These are phyloP conservation scores for Campaea margaritaria DNA, from an alignment of 2,888 invertebrate genomes.

Conservation along the genomic window DNA sequence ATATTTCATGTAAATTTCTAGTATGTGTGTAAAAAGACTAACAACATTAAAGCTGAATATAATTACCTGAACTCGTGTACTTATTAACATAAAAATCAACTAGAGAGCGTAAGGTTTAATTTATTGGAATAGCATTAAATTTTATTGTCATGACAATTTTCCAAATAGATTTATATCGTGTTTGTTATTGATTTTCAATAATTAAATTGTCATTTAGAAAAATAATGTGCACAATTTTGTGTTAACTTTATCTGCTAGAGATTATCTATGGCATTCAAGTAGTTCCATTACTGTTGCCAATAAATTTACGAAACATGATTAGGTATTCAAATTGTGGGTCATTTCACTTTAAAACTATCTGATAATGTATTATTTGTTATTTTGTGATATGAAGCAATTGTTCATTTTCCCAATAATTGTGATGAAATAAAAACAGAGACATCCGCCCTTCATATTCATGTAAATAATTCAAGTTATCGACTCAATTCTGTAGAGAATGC, in stretches of 20 bases:
- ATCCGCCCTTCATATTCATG: no score
- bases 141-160: conserved; percentile 22
- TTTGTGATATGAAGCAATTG: no score
- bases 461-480: conserved; percentile 36
- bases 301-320: no score
- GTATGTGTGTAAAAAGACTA: conserved; percentile 1
- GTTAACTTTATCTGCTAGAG: no score
- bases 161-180: background rate
- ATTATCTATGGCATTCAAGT: no score
- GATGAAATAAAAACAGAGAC: no score
- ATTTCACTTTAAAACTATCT: no score
- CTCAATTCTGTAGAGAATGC: conserved; percentile 40
- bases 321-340: no score
- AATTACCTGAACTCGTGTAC: conserved; percentile 22
- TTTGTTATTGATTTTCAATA: conserved; percentile 8
- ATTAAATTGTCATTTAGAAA: background rate
- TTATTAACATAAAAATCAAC: conserved; percentile 32
- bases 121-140: conserved; percentile 26
- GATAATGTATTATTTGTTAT: no score
- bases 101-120: conserved; percentile 18
- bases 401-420: no score
- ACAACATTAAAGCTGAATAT: conserved; percentile 26
- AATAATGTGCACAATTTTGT: background rate
- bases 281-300: no score
- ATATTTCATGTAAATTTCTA: background rate